Evolutionary conservation across 2,888 invertebrate genomes (phyloP).

Genomic region (Gymnoscelis rufifasciata): DNA sequence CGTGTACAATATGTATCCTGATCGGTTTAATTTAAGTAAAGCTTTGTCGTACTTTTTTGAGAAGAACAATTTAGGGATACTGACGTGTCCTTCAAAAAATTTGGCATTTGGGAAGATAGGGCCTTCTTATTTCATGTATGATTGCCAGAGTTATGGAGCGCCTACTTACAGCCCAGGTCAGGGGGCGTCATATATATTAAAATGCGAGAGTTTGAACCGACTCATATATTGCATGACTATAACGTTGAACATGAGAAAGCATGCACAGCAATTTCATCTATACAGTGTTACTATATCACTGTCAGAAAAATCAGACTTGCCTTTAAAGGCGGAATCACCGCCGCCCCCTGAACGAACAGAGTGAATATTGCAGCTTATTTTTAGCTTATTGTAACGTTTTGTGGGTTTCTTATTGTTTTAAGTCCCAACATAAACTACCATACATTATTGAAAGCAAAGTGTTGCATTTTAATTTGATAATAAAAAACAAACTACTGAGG

Average conservation of each 20-base stretch:
- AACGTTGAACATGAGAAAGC: slow-evolving; percentile 78
- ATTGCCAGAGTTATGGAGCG: slow-evolving; percentile 80
- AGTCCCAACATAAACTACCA: too few species aligned
- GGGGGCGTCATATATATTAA: slow-evolving; percentile 79
- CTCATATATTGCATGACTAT: slow-evolving; percentile 81
- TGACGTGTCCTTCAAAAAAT: slow-evolving; percentile 74
- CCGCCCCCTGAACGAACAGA: too few species aligned
- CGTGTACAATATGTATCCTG: slow-evolving; percentile 76
- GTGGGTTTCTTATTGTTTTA: too few species aligned
- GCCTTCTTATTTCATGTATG: slow-evolving; percentile 83
- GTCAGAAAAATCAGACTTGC: slow-evolving; percentile 46
- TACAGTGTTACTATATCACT: slow-evolving; percentile 49
- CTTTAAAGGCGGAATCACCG: too few species aligned
- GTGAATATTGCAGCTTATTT: too few species aligned
- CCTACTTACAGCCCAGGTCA: slow-evolving; percentile 80
- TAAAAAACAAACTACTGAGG: too few species aligned
- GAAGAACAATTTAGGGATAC: slow-evolving; percentile 71
- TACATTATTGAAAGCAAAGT: too few species aligned
- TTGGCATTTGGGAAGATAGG: slow-evolving; percentile 73
- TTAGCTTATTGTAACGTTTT: too few species aligned
- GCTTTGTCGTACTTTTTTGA: slow-evolving; percentile 81
- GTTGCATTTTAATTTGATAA: too few species aligned
- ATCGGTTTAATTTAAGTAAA: slow-evolving; percentile 81
- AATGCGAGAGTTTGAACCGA: slow-evolving; percentile 79
- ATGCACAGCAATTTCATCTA: slow-evolving; percentile 76